Evolutionary conservation across 2,888 invertebrate genomes (phyloP), one percentile per base, ranked within the genome.

Genomic region (Eilema depressum): DNA sequence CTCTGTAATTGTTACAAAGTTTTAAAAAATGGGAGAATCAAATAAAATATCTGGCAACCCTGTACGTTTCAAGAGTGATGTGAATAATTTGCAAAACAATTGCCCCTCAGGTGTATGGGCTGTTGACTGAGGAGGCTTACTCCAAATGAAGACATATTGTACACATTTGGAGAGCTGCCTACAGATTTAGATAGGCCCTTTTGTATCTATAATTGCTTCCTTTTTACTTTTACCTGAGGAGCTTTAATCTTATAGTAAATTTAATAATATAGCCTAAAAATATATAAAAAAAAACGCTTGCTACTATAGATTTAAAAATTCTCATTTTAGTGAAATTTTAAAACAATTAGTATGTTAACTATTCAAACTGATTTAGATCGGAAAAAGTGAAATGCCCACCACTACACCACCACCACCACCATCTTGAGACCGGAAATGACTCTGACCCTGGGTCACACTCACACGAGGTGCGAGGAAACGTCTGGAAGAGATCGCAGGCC

Each of bases 31-130:
- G 30, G 20, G 11, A 20, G 37, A 25, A 2, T 17, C 14, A 25
- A 37, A 12, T 59, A 41, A 2, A 60, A 14, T 17, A 23, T 25
- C 33, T 57, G 41, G 41, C 59, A 66, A 12, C 26, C 33, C 37
- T 37, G 3, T 75, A 66, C 68, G 75, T 71, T 77, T 69, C 76
- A 81, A 75, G 84, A 85, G 74, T 76, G 79, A 85, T 85, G 85
- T 83, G 81, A 86, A 86, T 87, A 85, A 86, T 85, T 85, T 83
- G 80, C 76, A 77, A 79, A 85, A 85, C 85, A 87, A 87, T 85
- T 75, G 78, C 79, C 82, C 76, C 77, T 80, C 81, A 83, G 81
- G 84, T 85, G 81, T 78, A 76, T 78, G 73, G 74, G 74, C 74
- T 78, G 72, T 81, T 81, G 75, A 81, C 75, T 76, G 71, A 73